These are phyloP conservation scores for Stegodyphus mimosarum DNA, from an alignment of 1,140 invertebrate genomes.

Conservation along the genomic window DNA sequence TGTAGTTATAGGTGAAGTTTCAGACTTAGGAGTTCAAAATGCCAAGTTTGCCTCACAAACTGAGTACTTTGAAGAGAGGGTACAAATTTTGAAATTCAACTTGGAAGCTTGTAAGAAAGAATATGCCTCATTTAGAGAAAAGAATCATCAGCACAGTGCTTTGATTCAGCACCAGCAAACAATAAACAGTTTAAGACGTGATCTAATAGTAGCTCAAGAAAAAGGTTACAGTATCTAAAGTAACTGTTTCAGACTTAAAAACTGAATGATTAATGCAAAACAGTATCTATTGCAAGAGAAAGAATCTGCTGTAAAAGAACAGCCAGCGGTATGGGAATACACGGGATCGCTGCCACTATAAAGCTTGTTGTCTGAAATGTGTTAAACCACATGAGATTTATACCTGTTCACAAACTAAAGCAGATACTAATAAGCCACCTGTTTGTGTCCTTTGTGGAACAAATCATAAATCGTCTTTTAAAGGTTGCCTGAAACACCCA, in stretches of 20 bases:
- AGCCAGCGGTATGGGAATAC: no score
- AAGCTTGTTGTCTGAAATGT: no score
- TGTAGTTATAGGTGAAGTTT: no score
- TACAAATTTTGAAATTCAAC: conserved; percentile 83
- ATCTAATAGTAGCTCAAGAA: background rate
- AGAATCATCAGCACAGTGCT: conserved; percentile 81
- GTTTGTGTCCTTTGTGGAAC: no score
- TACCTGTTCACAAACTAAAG: no score
- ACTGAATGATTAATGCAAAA: conserved; percentile 81
- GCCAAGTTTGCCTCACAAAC: conserved; percentile 62
- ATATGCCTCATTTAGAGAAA: conserved; percentile 83
- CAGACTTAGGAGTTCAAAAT: no score
- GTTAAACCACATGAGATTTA: no score
- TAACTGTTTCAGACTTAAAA: conserved; percentile 78
- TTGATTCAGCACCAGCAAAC: conserved; percentile 89
- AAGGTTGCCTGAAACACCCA: no score
- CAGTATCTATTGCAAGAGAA: conserved; percentile 80
- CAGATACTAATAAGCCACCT: no score
- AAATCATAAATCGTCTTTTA: no score
- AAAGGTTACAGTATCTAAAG: conserved; percentile 62
- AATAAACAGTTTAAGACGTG: conserved; percentile 75
- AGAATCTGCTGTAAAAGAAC: conserved; percentile 80
- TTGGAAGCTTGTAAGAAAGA: conserved; percentile 84
- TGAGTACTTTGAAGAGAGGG: conserved; percentile 82
- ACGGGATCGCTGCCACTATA: no score